These are phyloP conservation scores for Euphonia xanthogaster DNA, from an alignment of 2,797 vertebrate species.

Conservation along the genomic window DNA sequence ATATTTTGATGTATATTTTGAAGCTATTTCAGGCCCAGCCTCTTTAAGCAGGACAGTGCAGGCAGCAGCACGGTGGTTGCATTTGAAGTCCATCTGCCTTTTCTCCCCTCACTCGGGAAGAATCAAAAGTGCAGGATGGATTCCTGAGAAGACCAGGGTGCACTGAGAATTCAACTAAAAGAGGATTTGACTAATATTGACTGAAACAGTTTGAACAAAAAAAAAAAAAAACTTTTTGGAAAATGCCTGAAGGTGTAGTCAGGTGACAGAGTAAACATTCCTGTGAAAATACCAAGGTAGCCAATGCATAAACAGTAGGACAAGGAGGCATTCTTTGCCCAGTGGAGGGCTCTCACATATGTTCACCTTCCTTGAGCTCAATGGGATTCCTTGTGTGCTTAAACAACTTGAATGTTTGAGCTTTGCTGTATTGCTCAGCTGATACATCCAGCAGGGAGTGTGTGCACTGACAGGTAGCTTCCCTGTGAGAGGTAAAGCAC, in stretches of 20 bases:
- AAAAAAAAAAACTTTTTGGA: not conserved
- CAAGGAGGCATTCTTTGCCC: slow-evolving; percentile 30
- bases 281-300: not conserved
- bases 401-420: not conserved
- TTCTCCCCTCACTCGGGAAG: not conserved
- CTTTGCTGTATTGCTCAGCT: not conserved
- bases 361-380: not conserved
- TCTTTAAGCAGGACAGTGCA: not conserved
- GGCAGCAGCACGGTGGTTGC: fast-evolving
- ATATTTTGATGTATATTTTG: not conserved
- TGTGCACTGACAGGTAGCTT: not conserved
- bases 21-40: not conserved
- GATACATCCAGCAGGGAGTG: not conserved
- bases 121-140: not conserved
- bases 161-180: not conserved
- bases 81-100: not conserved
- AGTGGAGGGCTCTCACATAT: not conserved
- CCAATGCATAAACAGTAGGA: slow-evolving; percentile 9
- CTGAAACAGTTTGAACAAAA: not conserved
- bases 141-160: not conserved
- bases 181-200: not conserved
- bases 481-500: not conserved
- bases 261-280: not conserved
- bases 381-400: slow-evolving; percentile 21
- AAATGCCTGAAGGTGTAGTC: not conserved